These are phyloP conservation scores for Pygmarrhopalites habei DNA, from an alignment of 1,140 invertebrate species.

Conservation along the genomic window DNA sequence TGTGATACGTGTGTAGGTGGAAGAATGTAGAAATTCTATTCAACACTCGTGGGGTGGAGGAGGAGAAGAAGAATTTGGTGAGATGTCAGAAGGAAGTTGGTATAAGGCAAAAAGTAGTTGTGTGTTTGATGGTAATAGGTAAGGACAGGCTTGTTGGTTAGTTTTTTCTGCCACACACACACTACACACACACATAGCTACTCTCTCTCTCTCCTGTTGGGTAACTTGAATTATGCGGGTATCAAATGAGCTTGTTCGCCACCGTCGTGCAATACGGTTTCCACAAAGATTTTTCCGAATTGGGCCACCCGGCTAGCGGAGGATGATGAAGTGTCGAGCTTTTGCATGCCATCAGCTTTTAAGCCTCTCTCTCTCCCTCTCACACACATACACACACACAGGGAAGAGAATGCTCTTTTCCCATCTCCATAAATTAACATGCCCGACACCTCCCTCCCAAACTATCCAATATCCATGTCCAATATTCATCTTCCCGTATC, in stretches of 20 bases:
- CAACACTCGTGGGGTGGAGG: too few species aligned
- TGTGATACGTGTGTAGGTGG: too few species aligned
- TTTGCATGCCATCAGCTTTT: constrained; percentile 39
- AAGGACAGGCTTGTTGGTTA: too few species aligned
- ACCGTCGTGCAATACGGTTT: constrained; percentile 34
- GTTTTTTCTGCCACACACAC: neutral
- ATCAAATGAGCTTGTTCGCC: constrained; percentile 39
- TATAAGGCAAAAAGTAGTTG: too few species aligned
- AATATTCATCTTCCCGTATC: constrained; percentile 10
- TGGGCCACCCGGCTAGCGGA: constrained; percentile 39
- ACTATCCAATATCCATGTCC: constrained; percentile 16
- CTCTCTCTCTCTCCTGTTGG: neutral
- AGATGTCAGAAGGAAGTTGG: too few species aligned
- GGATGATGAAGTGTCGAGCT: constrained; percentile 40
- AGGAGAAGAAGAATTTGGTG: too few species aligned
- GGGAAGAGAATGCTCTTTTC: constrained; percentile 1
- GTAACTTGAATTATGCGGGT: constrained; percentile 31
- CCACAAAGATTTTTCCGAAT: constrained; percentile 38
- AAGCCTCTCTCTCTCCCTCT: neutral
- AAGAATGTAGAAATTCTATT: too few species aligned
- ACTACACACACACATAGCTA: too few species aligned
- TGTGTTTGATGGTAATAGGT: too few species aligned
- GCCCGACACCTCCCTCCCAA: constrained; percentile 28
- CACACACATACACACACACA: neutral
- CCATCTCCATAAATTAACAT: constrained; percentile 38